phyloP scores from a whole-genome alignment of 2,888 invertebrate genomes.

The Bursaphelenchus okinawaensis region DNA sequence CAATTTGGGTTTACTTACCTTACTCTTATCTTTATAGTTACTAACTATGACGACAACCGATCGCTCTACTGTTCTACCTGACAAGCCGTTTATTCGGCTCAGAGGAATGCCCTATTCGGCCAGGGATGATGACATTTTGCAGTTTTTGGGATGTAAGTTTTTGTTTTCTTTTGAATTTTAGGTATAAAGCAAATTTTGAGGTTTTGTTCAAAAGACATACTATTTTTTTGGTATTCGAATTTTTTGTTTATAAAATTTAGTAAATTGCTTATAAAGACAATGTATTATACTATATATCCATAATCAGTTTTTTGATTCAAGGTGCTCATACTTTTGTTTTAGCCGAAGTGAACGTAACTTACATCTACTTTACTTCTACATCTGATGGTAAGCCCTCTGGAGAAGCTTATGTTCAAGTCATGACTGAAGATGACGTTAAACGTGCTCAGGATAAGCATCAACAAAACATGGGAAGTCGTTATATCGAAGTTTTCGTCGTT shows the following conservation, averaged over 20 bases:
- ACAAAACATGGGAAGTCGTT: slow-evolving; percentile 40
- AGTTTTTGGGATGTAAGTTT: slow-evolving; percentile 39
- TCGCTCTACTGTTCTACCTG: background rate
- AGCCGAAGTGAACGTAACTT: slow-evolving; percentile 22
- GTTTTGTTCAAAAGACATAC: background rate
- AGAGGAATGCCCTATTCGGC: slow-evolving; percentile 48
- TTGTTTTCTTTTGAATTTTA: background rate
- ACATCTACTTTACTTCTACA: slow-evolving; percentile 22
- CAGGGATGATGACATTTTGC: slow-evolving; percentile 33
- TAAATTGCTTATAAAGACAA: background rate
- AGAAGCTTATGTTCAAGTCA: slow-evolving; percentile 42
- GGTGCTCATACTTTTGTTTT: background rate
- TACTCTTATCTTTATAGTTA: too few relatives aligned
- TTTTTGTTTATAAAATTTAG: slow-evolving; percentile 1
- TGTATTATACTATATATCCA: background rate
- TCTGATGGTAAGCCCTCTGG: slow-evolving; percentile 43
- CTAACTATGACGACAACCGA: too few relatives aligned
- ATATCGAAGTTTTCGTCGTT: slow-evolving; percentile 40
- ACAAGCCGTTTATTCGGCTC: slow-evolving; percentile 30
- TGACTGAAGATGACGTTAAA: slow-evolving; percentile 26
- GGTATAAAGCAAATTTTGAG: background rate
- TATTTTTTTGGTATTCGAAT: background rate
- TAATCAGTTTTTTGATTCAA: background rate
- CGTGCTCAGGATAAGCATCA: slow-evolving; percentile 36
- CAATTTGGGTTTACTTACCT: too few relatives aligned